Evolutionary conservation across 2,888 invertebrate genomes (phyloP), one percentile per base, ranked within the genome.

Genomic region (Drosophila nigricruria): DNA sequence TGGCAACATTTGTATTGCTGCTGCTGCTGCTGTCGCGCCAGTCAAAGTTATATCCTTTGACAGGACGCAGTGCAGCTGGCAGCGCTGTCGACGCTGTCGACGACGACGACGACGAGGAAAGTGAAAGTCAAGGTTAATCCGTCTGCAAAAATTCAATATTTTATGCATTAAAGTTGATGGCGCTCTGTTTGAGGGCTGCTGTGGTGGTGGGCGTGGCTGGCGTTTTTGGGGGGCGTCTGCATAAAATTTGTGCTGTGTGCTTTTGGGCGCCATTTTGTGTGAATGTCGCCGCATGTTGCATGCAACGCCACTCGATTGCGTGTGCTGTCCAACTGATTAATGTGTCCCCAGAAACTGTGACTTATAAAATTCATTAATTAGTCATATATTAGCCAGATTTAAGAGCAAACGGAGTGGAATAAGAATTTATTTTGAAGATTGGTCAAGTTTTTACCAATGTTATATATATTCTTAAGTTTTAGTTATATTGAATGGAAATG

Each of bases 111-210:
- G 50, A 32, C 32, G 70, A 71, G 77, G 91, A 92, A 92, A 92
- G 92, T 91, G 92, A 92, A 92, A 92, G 92, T 92, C 92, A 92
- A 92, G 92, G 92, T 92, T 92, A 92, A 92, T 92, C 91, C 90
- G 90, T 92, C 91, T 92, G 92, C 90, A 88, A 91, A 89, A 83
- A 90, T 88, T 90, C 89, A 91, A 89, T 89, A 89, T 89, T 90
- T 91, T 90, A 85, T 91, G 90, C 91, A 91, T 91, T 88, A 88
- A 91, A 91, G 83, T 91, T 89, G 75, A 88, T 84, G 84, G 86
- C 54, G 53, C 20, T 56, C 40, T 23, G 20, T 14, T n/a, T 32
- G 34, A 5, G n/a, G 20, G 8, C n/a, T 30, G 38, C 25, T 18
- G 38, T 16, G 38, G 18, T 32, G 62, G 36, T 32, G 62, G 40